Evolutionary conservation across 2,797 vertebrate species (phyloP).

Genomic region (Alca torda): DNA sequence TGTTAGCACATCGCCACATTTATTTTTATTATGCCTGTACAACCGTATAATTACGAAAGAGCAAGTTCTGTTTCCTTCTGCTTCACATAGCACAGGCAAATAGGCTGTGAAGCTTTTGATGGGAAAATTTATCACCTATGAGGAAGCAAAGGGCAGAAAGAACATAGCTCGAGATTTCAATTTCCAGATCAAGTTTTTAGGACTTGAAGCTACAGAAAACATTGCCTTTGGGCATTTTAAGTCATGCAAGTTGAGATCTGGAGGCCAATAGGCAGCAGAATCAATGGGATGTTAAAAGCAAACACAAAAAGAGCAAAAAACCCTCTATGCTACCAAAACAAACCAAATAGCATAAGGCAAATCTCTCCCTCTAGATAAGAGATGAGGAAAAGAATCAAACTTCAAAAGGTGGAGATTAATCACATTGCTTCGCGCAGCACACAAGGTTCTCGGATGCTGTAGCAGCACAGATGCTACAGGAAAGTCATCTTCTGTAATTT

Average conservation of each 20-base stretch:
- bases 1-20: conserved; percentile 47
- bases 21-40: conserved; percentile 29
- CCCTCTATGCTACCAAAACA: background rate
- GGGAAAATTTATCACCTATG: conserved; percentile 53
- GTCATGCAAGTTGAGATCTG: background rate
- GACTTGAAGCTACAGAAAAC: background rate
- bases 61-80: conserved; percentile 40
- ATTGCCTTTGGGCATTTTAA: background rate
- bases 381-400: background rate
- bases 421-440: background rate
- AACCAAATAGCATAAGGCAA: background rate
- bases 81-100: conserved; percentile 44
- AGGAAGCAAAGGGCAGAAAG: conserved; percentile 50
- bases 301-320: background rate
- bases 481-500: background rate
- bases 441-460: background rate
- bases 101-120: conserved; percentile 50
- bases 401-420: background rate
- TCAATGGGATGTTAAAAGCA: background rate
- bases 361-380: background rate
- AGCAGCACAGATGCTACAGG: background rate
- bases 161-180: conserved; percentile 20
- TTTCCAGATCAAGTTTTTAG: background rate
- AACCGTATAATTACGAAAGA: conserved; percentile 41
- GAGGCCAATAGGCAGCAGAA: background rate